Conservation (phyloP, 2,113 vertebrate genomes). For the Nothoprocta pentlandii region DNA sequence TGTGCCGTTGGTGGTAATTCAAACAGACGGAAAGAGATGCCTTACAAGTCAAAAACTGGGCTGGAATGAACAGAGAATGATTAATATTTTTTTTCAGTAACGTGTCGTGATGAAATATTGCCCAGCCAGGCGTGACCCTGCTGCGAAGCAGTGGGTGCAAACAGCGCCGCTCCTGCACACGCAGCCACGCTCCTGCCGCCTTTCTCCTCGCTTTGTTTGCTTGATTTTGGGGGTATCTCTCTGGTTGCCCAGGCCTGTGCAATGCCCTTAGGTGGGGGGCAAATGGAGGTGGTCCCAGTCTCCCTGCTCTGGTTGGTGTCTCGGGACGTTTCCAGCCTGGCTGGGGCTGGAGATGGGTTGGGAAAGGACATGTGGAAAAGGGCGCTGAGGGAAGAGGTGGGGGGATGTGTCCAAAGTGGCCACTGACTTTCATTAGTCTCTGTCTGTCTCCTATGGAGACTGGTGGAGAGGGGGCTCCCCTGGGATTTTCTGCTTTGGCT, state of each 20-base stretch:
- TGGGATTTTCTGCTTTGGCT: background rate
- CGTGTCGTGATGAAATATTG: background rate
- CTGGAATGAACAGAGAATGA: slow-evolving; percentile 2
- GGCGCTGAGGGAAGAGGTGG: background rate
- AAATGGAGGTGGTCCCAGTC: background rate
- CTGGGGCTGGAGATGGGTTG: background rate
- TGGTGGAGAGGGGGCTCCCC: background rate
- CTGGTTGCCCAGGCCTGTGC: background rate
- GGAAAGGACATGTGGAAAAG: background rate
- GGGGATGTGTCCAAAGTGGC: background rate
- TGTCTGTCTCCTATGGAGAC: background rate
- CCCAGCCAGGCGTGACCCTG: background rate
- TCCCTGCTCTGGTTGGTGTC: background rate
- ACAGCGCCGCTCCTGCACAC: background rate
- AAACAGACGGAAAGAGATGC: background rate
- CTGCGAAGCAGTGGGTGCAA: background rate
- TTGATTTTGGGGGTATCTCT: background rate
- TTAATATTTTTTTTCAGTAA: slow-evolving; percentile 29
- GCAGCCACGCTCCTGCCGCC: background rate
- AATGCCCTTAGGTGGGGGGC: background rate
- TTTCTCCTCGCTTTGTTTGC: background rate
- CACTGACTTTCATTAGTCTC: background rate
- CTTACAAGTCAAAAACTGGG: background rate
- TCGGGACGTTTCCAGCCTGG: accelerated
- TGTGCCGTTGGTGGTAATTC: background rate